Percentiles rank a stretch among this genome's conserved stretches.
These are phyloP conservation scores for Struthio camelus DNA, from an alignment of 2,113 vertebrate genomes.

Conservation along the genomic window DNA sequence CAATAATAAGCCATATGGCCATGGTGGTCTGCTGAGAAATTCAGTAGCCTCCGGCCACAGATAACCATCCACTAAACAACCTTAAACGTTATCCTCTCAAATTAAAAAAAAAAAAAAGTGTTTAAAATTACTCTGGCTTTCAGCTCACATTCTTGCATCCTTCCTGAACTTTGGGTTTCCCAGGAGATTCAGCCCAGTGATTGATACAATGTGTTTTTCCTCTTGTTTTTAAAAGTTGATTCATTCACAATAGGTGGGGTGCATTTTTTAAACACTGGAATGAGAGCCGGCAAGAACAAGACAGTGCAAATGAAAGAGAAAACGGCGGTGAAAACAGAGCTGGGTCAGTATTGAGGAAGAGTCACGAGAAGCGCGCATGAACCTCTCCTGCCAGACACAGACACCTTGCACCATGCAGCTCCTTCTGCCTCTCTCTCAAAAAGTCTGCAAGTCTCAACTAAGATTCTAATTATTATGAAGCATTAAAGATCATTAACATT, in stretches of 20 bases:
- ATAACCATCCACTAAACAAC: neutral
- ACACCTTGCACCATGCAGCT: neutral
- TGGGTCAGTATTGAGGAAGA: neutral
- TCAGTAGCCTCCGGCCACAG: neutral
- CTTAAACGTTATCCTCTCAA: neutral
- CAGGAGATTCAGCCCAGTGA: neutral
- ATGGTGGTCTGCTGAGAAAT: neutral
- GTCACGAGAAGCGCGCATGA: neutral
- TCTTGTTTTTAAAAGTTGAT: neutral
- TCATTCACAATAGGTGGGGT: constrained; percentile 39
- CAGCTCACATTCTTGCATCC: constrained; percentile 23
- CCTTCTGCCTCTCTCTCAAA: neutral
- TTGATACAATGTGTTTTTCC: constrained; percentile 33
- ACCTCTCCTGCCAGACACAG: neutral
- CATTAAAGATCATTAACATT: neutral
- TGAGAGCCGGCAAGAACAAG: neutral
- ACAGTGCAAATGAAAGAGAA: neutral
- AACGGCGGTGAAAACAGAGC: neutral
- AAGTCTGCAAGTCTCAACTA: neutral
- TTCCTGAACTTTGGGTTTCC: neutral
- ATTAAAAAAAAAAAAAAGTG: neutral
- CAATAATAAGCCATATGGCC: neutral
- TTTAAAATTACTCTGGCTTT: constrained; percentile 17
- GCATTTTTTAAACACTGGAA: constrained; percentile 26
- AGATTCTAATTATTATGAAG: neutral